Evolutionary conservation across 2,888 invertebrate species (phyloP), one percentile per base, ranked within the genome.

Genomic region (Euplagia quadripunctaria): DNA sequence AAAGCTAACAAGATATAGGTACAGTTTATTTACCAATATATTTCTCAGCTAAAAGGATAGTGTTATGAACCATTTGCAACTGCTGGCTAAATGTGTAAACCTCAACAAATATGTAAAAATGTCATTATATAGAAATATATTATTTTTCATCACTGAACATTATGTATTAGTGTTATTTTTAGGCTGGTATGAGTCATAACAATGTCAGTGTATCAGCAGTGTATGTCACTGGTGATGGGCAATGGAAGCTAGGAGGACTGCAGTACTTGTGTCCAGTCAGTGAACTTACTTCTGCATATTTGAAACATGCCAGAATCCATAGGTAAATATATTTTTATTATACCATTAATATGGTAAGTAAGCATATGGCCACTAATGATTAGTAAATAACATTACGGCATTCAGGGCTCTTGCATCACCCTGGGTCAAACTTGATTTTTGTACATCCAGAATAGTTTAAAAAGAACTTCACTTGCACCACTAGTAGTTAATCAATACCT

Each of bases 181-280:
- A 97, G 96, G 98, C 98, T 65, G 90, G 94, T 68, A 97, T 97
- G 78, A 97, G 98, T 11, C 99, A 99, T 92, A 98, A 99, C 81
- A 99, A 99, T 94, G 96, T 99, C 11, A 97, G 98, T 89, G 94
- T 97, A 81, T 96, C 97, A 79, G 97, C 98, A 7, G 96, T 99
- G 77, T 99, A 98, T 94, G 97, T 99, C 11, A 97, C 98, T 46
- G 96, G 97, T 20, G 98, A 98, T 93, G 98, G 98, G 0, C 97
- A 97, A 74, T 99, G 99, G 99, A 98, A 98, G 88, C 95, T 99
- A 51, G 98, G 98, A 16, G 98, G 98, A 7, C 96, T 99, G 87
- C 98, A 99, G 90, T 98, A 97, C 90, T 96, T 98, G 16, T 98
- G 97, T 91, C 96, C 97, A 82, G 97, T 97, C 83, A 95, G 94